Evolutionary conservation across 2,113 vertebrate species (phyloP).

Genomic region (Silurus glanis): DNA sequence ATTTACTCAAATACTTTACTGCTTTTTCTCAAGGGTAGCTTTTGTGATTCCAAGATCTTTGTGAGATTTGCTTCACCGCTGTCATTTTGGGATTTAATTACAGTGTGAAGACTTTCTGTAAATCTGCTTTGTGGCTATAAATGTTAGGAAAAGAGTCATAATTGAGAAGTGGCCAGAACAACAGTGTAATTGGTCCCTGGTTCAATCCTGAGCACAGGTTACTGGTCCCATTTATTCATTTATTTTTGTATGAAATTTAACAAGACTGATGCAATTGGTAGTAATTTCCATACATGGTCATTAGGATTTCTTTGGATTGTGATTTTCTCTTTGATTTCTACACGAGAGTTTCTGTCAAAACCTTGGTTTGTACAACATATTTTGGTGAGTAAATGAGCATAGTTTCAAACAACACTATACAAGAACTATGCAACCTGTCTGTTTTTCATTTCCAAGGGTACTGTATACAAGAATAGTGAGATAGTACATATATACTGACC

Average conservation of each 20-base stretch:
- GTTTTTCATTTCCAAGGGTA: background rate
- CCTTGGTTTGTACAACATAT: slow-evolving; percentile 10
- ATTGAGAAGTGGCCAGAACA: background rate
- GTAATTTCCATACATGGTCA: background rate
- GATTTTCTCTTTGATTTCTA: slow-evolving; percentile 7
- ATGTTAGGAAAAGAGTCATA: background rate
- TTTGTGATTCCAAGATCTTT: background rate
- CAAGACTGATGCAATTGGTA: background rate
- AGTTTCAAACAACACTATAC: background rate
- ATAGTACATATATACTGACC: background rate
- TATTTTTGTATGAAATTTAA: background rate
- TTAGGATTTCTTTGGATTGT: background rate
- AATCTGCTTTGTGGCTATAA: background rate
- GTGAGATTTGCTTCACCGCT: background rate
- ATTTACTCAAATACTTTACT: no score
- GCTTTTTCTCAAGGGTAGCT: background rate
- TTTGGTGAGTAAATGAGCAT: background rate
- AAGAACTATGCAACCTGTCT: background rate
- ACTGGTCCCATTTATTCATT: background rate
- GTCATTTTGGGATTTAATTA: background rate
- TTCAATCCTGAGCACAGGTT: background rate
- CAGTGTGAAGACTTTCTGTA: background rate
- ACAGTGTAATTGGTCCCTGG: background rate
- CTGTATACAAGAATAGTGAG: background rate
- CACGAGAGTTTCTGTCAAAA: background rate